Percentiles rank a stretch among this genome's conserved stretches.
Conservation (phyloP, 1,140 invertebrate species). For the Platorchestia sp. region DNA sequence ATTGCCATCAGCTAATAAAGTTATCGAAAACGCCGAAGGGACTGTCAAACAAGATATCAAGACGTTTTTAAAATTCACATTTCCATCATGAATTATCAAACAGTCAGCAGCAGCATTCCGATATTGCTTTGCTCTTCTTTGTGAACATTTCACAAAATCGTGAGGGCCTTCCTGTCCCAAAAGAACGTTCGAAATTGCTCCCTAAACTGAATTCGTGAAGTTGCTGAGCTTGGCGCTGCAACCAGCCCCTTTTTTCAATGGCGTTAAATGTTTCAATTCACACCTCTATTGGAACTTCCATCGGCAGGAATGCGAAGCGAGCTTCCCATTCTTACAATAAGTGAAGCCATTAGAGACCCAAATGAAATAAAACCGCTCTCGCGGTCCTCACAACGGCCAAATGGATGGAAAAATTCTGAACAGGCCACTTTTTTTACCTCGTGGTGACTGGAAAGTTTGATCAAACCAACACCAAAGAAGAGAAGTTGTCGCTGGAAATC, state of each 20-base stretch:
- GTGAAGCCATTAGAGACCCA: slow-evolving; percentile 48
- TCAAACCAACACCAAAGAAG: not conserved
- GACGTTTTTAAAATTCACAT: not conserved
- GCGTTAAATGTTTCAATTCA: slow-evolving; percentile 32
- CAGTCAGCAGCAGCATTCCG: not conserved
- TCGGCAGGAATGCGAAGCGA: slow-evolving; percentile 38
- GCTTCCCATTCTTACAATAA: slow-evolving; percentile 54
- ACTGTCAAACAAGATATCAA: not conserved
- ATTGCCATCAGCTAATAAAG: not conserved
- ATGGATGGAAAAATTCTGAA: slow-evolving; percentile 35
- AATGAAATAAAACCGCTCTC: slow-evolving; percentile 49
- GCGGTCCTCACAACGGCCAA: slow-evolving; percentile 17
- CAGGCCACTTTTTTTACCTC: not conserved
- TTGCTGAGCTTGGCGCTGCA: slow-evolving; percentile 9
- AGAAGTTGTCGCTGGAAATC: not conserved
- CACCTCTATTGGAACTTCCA: slow-evolving; percentile 25
- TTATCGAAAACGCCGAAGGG: not conserved
- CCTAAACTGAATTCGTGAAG: slow-evolving; percentile 12
- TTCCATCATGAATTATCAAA: not conserved
- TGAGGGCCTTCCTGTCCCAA: not conserved
- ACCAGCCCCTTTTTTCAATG: slow-evolving; percentile 30
- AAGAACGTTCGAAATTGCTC: slow-evolving; percentile 28
- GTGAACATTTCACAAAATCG: not conserved
- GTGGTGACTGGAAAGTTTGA: slow-evolving; percentile 6
- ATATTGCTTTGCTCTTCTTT: slow-evolving; percentile 9